A percentile compares a stretch with the other conserved stretches of the same genome.
These are phyloP conservation scores for Sabatieria punctata DNA, from an alignment of 2,888 invertebrate species.

Conservation along the genomic window DNA sequence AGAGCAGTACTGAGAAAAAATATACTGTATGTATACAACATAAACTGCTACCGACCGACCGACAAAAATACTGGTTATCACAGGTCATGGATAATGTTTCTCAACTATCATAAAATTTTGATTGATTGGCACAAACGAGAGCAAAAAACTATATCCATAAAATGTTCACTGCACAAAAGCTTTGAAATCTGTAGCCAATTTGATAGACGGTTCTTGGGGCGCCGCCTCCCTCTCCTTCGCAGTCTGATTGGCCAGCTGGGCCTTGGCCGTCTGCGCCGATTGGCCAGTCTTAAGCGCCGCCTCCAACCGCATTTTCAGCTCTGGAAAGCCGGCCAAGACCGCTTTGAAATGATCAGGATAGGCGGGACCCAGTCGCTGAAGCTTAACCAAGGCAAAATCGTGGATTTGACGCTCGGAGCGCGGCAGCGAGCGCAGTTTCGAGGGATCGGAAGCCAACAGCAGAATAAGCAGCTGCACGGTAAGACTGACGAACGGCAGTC, in stretches of 20 bases:
- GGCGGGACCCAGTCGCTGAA: constrained; percentile 75
- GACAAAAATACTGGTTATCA: no score
- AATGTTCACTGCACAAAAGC: no score
- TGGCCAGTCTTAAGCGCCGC: constrained; percentile 46
- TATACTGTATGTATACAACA: no score
- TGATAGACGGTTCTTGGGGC: no score
- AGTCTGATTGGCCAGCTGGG: not conserved
- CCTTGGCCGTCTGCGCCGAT: not conserved
- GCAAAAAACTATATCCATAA: no score
- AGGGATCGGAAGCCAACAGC: constrained; percentile 49
- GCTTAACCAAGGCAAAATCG: constrained; percentile 69
- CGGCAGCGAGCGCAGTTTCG: constrained; percentile 12
- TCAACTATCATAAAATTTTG: no score
- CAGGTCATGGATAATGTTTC: no score
- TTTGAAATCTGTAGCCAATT: no score
- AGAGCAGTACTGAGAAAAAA: no score
- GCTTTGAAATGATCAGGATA: constrained; percentile 84
- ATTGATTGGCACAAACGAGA: no score
- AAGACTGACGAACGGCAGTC: constrained; percentile 69
- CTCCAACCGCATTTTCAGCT: constrained; percentile 63
- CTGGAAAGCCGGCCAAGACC: constrained; percentile 64
- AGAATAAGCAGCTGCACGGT: constrained; percentile 76
- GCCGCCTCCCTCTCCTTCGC: no score
- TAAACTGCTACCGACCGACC: no score
- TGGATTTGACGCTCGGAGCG: constrained; percentile 38